Base-by-base conservation (phyloP, 2,113 vertebrate species). In the Chrysemys picta region DNA sequence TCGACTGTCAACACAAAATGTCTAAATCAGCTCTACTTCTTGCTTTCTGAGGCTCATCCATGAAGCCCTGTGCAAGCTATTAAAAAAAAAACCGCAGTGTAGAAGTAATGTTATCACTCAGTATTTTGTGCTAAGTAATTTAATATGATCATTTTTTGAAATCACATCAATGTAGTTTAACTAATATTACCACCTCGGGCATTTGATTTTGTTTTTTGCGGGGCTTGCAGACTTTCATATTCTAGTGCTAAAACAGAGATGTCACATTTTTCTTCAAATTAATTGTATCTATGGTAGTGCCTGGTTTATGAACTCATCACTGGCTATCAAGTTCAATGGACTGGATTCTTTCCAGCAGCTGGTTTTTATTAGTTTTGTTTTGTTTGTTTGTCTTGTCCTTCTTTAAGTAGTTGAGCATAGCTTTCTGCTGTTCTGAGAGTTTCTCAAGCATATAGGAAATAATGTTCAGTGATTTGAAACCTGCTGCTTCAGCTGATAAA, bases 401-500 rank as follows among this genome's bases (percentile, higher is more conserved):
- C 57, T n/a, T 79, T 90, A 93, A 93, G 65, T 21, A 72, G 35
- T 21, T 38, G 17, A 72, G 82, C 76, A 82, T 82, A 85, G 82
- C 81, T 86, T 93, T 82, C 79, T 72, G 56, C 42, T 62, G 72
- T 78, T 84, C 75, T 49, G 56, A 50, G 59, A 35, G 72, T 89
- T 94, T 75, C 75, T 84, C 72, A 91, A 91, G 85, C 85, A 75
- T 91, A 88, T 91, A 94, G 10, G 13, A 84, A 84, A 91, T 89
- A 86, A 87, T 89, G 82, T 86, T 86, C 82, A 80, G 79, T 92
- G 47, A 87, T 89, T 82, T 92, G 50, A 89, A 84, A 87, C 65
- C 84, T 91, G 80, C 90, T 89, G 90, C 80, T 89, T 92, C 87
- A 92, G 80, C 80, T 92, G 90, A 83, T 91, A 83, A 29, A 75